A percentile compares a stretch with the other conserved stretches of the same genome.
These are phyloP conservation scores for Zaprionus gabonicus DNA, from an alignment of 1,140 invertebrate species.

Conservation along the genomic window DNA sequence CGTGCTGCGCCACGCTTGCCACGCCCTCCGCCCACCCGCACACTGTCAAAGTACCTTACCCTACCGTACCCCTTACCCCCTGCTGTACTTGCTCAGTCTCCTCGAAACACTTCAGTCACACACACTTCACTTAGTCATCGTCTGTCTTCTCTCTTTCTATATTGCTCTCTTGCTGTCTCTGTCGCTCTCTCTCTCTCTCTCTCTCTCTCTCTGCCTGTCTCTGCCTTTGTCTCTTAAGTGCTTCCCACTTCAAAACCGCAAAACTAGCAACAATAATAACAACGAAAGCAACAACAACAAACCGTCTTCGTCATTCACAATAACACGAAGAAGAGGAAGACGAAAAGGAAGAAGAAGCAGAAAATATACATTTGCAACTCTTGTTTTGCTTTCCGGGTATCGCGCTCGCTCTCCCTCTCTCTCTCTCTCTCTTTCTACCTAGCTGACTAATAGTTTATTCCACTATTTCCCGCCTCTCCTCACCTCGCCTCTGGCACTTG, in stretches of 20 bases:
- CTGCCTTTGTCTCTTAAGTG: slow-evolving; percentile 53
- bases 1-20: slow-evolving; percentile 18
- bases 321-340: background rate
- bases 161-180: background rate
- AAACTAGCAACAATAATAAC: slow-evolving; percentile 34
- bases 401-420: background rate
- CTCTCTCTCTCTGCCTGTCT: background rate
- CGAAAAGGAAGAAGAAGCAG: slow-evolving; percentile 5
- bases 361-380: slow-evolving; percentile 25
- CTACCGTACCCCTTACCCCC: background rate
- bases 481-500: too few species aligned
- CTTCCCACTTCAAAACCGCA: slow-evolving; percentile 54
- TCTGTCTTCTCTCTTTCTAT: background rate
- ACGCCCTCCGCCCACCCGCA: background rate
- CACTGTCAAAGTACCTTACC: background rate
- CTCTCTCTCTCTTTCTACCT: slow-evolving; percentile 1
- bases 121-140: slow-evolving; percentile 44
- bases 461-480: background rate
- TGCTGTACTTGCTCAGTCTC: background rate
- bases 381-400: slow-evolving; percentile 50
- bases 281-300: slow-evolving; percentile 2
- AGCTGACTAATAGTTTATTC: slow-evolving; percentile 19
- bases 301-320: slow-evolving; percentile 21
- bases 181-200: background rate
- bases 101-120: slow-evolving; percentile 4